Evolutionary conservation across 2,797 vertebrate species (phyloP).

Genomic region (Gallinago nigripennis): DNA sequence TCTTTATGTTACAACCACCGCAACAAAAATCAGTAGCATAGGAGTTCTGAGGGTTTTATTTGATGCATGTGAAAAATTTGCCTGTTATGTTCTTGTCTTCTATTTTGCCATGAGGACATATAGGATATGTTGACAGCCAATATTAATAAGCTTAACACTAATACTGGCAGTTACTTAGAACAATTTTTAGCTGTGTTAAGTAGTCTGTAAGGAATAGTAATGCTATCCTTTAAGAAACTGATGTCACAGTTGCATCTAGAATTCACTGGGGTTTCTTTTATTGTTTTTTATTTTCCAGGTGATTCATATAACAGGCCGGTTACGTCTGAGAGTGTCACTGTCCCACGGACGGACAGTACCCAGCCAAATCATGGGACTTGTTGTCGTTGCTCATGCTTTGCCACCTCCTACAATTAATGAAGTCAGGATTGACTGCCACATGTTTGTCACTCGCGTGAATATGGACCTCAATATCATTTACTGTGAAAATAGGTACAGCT

Average conservation of each 20-base stretch:
- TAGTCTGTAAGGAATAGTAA: neutral
- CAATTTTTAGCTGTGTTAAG: constrained; percentile 10
- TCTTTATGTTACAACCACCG: neutral
- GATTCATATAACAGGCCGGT: constrained; percentile 95
- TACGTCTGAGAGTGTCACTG: constrained; percentile 92
- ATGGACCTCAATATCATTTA: constrained; percentile 99
- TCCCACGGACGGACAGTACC: constrained; percentile 92
- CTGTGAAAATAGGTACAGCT: constrained; percentile 96
- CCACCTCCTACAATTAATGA: constrained; percentile 98
- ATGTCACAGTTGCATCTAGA: constrained; percentile 5
- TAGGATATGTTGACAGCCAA: constrained; percentile 20
- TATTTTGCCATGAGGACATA: constrained; percentile 27
- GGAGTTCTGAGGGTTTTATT: constrained; percentile 3
- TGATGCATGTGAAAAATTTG: constrained; percentile 41
- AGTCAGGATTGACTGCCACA: constrained; percentile 98
- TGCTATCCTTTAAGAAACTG: constrained; percentile 42
- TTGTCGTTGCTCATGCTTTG: constrained; percentile 95
- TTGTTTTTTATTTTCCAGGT: constrained; percentile 83
- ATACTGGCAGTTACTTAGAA: constrained; percentile 21
- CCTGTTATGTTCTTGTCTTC: constrained; percentile 33
- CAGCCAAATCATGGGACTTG: constrained; percentile 96
- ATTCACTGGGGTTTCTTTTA: constrained; percentile 51
- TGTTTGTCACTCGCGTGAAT: constrained; percentile 98
- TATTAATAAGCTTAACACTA: constrained; percentile 48
- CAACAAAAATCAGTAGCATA: neutral